Percentiles rank a stretch among this genome's conserved stretches.
Conservation (phyloP, 2,888 invertebrate species). For the Cantharis flavilabris region DNA sequence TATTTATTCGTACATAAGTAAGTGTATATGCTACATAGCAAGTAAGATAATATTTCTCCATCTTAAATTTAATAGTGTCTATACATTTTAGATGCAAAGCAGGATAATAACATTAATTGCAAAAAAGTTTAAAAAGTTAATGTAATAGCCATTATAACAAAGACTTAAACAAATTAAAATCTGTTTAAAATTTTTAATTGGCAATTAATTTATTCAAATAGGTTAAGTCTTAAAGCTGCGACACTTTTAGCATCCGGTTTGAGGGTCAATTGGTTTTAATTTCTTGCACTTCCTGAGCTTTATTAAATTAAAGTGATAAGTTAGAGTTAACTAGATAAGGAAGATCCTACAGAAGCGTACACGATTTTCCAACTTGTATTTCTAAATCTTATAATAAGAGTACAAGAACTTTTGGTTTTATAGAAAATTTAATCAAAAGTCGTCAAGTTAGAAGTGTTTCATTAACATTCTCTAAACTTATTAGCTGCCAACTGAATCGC, state of each 20-base stretch:
- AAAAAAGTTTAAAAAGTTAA: neutral
- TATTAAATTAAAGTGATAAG: conserved; percentile 34
- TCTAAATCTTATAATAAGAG: conserved; percentile 13
- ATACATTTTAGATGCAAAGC: neutral
- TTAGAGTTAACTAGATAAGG: conserved; percentile 30
- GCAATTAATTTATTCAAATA: conserved; percentile 15
- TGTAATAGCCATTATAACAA: neutral
- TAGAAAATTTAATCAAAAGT: conserved; percentile 31
- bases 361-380: conserved; percentile 17
- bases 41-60: neutral
- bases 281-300: conserved; percentile 35
- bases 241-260: conserved; percentile 35
- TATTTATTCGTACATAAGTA: neutral
- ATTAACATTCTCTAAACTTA: conserved; percentile 33
- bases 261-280: conserved; percentile 39
- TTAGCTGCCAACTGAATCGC: conserved; percentile 30
- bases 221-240: conserved; percentile 32
- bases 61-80: neutral
- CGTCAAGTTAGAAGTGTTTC: conserved; percentile 28
- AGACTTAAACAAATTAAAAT: neutral
- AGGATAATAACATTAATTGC: neutral
- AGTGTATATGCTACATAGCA: neutral
- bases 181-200: neutral
- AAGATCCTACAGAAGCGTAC: conserved; percentile 21
- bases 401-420: conserved; percentile 23